Evolutionary conservation across 2,888 invertebrate genomes (phyloP), one percentile per base, ranked within the genome.

Genomic region (Scaptomyza polygonia): DNA sequence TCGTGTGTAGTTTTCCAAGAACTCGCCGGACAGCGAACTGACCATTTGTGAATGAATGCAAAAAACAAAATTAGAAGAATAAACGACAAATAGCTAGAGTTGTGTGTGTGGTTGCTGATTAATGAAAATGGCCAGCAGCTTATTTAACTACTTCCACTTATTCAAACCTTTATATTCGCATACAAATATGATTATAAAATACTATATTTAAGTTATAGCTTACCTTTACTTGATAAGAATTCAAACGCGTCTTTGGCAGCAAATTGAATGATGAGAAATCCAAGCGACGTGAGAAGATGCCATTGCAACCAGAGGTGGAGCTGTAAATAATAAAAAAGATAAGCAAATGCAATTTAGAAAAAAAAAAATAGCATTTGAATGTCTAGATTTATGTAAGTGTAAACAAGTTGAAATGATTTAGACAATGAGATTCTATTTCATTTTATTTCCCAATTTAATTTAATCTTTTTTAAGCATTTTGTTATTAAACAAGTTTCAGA

Each of bases 191-290:
- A 48, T 39, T 55, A 48, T 25, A 3, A 6, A 14, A 16, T 27
- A 9, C 11, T 43, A 7, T 40, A 57, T 58, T 44, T 5, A 8
- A 16, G 40, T 21, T 5, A 34, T 61, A 51, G 91, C 95, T 94
- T 93, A 97, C 98, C 97, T 99, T 99, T 92, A 99, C 98, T 94
- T 99, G 98, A 94, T 98, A 99, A 90, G 98, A 98, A 94, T 99
- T 99, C 92, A 98, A 96, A 93, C 98, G 98, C 92, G 97, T 96
- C 92, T 95, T 96, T 81, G 99, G 99, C 90, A 99, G 94, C 84
- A 95, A 94, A 92, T 97, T 97, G 94, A 98, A 97, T 56, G 97
- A 97, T 89, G 97, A 97, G 94, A 98, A 97, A 93, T 98, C 98
- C 91, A 96, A 93, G 81, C 99, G 95, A 88, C 97, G 95, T 43